These are phyloP conservation scores for Phaenicophaeus curvirostris DNA, from an alignment of 2,797 vertebrate genomes.

Conservation along the genomic window DNA sequence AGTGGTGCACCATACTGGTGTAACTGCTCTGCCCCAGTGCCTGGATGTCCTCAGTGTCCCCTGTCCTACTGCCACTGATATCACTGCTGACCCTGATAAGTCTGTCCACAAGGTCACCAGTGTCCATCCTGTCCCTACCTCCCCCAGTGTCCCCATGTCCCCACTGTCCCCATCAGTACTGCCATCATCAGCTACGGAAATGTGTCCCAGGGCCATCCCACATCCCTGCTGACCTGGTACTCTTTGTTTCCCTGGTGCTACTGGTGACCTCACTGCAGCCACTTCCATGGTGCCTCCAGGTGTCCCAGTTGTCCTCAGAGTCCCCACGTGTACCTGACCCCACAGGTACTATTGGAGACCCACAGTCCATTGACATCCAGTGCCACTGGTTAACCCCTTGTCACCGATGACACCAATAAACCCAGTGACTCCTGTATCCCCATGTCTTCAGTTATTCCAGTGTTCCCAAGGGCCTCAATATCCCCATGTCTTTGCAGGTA, in stretches of 20 bases:
- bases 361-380: background rate
- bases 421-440: too few relatives aligned
- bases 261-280: background rate
- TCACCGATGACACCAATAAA: background rate
- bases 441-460: too few relatives aligned
- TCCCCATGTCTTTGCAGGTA: background rate
- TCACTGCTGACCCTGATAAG: background rate
- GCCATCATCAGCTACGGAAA: background rate
- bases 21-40: background rate
- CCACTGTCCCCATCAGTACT: too few relatives aligned
- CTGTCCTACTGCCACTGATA: background rate
- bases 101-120: background rate
- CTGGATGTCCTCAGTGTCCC: background rate
- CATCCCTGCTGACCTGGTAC: background rate
- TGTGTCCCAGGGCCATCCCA: too few relatives aligned
- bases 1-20: background rate
- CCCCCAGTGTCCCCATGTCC: too few relatives aligned
- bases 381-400: background rate
- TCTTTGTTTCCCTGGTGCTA: background rate
- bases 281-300: too few relatives aligned
- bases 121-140: background rate
- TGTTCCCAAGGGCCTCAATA: too few relatives aligned
- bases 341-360: background rate
- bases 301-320: too few relatives aligned
- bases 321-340: background rate